A percentile compares a stretch with the other conserved stretches of the same genome.
Conservation (phyloP, 2,797 vertebrate genomes). For the Pygocentrus nattereri region DNA sequence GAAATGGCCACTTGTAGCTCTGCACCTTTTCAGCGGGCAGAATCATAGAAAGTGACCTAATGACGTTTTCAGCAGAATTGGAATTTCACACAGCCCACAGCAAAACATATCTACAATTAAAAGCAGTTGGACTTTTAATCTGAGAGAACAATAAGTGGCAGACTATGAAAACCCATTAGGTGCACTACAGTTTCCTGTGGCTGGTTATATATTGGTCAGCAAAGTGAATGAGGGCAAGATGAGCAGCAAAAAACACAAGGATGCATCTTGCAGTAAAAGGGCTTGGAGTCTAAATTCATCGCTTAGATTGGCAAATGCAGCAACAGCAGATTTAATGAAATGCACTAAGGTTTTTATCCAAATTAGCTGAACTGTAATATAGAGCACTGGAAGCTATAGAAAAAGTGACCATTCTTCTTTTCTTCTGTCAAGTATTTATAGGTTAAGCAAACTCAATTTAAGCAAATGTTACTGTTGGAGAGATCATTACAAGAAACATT, state of each 20-base stretch:
- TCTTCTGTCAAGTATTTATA: background rate
- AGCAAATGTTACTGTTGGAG: background rate
- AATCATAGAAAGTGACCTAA: conserved; percentile 32
- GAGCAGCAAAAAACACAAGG: background rate
- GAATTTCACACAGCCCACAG: conserved; percentile 42
- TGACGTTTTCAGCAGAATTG: conserved; percentile 27
- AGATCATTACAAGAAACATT: background rate
- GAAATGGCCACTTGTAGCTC: conserved; percentile 8
- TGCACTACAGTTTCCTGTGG: conserved; percentile 6
- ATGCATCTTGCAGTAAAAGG: background rate
- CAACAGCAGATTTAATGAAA: background rate
- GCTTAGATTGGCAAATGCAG: conserved; percentile 12
- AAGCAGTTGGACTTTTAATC: conserved; percentile 23
- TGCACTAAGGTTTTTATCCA: conserved; percentile 9
- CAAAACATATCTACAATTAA: conserved; percentile 39
- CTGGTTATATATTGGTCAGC: background rate
- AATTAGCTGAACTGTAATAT: conserved; percentile 9
- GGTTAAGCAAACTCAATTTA: background rate
- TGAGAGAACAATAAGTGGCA: conserved; percentile 18
- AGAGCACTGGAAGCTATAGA: background rate
- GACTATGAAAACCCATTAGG: conserved; percentile 32
- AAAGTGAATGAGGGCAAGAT: background rate
- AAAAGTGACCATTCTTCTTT: background rate
- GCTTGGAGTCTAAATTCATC: background rate
- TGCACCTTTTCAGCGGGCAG: conserved; percentile 1